phyloP scores from a whole-genome alignment of 2,113 vertebrate genomes.

The Dromaius novaehollandiae region DNA sequence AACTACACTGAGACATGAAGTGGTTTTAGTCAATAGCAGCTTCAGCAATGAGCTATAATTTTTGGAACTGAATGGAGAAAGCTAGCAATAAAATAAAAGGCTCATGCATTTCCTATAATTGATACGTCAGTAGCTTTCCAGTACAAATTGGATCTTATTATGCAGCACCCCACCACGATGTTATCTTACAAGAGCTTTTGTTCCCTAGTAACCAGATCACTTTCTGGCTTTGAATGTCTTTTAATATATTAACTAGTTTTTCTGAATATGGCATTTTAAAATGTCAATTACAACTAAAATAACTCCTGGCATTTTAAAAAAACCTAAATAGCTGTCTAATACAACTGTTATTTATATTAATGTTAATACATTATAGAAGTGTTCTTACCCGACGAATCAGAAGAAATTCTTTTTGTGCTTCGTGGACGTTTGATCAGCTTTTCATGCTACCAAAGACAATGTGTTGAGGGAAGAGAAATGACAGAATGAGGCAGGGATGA shows the following conservation, averaged over 20 bases:
- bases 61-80: not conserved
- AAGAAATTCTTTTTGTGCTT: conserved; percentile 59
- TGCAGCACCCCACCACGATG: not conserved
- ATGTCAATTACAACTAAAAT: not conserved
- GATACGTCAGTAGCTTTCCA: not conserved
- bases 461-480: not conserved
- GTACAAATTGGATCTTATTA: not conserved
- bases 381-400: conserved; percentile 77
- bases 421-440: conserved; percentile 71
- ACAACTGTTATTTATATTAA: not conserved
- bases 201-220: not conserved
- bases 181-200: not conserved
- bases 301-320: not conserved
- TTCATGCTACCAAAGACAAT: conserved; percentile 71
- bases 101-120: not conserved
- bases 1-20: not conserved
- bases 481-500: not conserved
- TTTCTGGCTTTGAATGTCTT: not conserved
- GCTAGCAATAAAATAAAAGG: not conserved
- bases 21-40: not conserved
- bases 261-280: not conserved
- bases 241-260: not conserved
- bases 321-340: not conserved
- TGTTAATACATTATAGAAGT: not conserved
- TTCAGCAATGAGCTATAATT: not conserved